phyloP scores from a whole-genome alignment of 2,888 invertebrate species.

The Linnaemya vulpina region DNA sequence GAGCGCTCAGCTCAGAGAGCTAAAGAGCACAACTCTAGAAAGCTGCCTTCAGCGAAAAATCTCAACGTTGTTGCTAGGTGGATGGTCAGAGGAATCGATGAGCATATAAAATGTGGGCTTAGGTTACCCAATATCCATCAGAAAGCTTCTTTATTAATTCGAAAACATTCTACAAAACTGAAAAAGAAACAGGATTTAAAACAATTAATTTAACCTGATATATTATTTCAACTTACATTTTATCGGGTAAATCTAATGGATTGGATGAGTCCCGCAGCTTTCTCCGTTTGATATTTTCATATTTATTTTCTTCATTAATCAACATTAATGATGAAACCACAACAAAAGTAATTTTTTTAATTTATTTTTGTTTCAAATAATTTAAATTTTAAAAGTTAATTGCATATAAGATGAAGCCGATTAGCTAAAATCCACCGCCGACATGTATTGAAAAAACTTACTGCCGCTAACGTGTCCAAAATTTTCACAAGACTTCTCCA shows the following conservation, averaged over 20 bases:
- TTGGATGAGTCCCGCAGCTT: too few species aligned
- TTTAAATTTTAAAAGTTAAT: slow-evolving; percentile 4
- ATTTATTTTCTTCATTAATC: background rate
- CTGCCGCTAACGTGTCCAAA: background rate
- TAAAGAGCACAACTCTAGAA: too few species aligned
- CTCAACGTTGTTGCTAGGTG: background rate
- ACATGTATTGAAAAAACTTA: too few species aligned
- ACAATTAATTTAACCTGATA: too few species aligned
- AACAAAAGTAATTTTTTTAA: slow-evolving; percentile 13
- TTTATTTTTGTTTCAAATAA: background rate
- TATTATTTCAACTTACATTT: too few species aligned
- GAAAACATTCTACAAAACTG: slow-evolving; percentile 6
- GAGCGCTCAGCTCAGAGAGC: too few species aligned
- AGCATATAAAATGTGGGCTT: slow-evolving; percentile 13
- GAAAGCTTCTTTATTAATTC: slow-evolving; percentile 21
- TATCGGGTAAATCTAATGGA: too few species aligned
- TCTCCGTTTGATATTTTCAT: slow-evolving; percentile 9
- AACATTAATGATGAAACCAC: background rate
- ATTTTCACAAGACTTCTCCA: background rate
- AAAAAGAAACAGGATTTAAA: too few species aligned
- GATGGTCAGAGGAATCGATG: slow-evolving; percentile 22
- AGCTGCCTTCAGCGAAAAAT: too few species aligned
- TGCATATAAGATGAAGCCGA: background rate
- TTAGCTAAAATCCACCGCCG: background rate
- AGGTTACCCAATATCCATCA: slow-evolving; percentile 11